These are phyloP conservation scores for Thamnaconus septentrionalis DNA, from an alignment of 2,113 vertebrate genomes.

Conservation along the genomic window DNA sequence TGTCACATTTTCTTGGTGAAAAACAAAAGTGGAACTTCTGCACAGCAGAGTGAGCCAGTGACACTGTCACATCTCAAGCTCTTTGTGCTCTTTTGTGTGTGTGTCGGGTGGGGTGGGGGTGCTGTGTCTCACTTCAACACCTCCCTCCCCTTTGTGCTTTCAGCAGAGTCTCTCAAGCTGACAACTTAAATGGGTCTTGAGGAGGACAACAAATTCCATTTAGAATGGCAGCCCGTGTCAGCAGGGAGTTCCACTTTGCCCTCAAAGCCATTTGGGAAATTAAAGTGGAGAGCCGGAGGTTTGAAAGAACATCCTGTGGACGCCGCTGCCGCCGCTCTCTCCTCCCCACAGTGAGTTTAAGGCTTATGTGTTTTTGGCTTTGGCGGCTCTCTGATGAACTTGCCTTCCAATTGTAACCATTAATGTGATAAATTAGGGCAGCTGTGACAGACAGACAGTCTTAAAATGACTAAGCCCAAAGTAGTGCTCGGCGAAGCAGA, in stretches of 20 bases:
- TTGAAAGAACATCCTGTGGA: constrained; percentile 19
- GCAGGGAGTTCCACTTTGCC: constrained; percentile 24
- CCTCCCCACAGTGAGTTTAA: constrained; percentile 11
- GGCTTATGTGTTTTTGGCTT: constrained; percentile 8
- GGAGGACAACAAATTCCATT: constrained; percentile 45
- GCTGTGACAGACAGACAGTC: too few relatives aligned
- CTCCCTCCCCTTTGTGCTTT: constrained; percentile 24
- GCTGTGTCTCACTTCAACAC: too few relatives aligned
- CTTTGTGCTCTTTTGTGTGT: too few relatives aligned
- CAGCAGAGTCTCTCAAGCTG: constrained; percentile 26
- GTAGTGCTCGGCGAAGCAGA: constrained; percentile 12
- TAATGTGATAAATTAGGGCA: neutral
- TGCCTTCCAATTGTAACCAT: constrained; percentile 17
- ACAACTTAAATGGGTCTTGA: constrained; percentile 48
- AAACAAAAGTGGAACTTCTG: too few relatives aligned
- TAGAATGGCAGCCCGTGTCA: constrained; percentile 36
- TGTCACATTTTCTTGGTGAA: too few relatives aligned
- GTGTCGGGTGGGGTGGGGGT: too few relatives aligned
- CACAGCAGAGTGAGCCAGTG: too few relatives aligned
- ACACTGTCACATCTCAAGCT: too few relatives aligned
- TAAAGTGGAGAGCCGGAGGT: constrained; percentile 30
- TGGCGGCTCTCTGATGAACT: constrained; percentile 9
- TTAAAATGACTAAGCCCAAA: too few relatives aligned
- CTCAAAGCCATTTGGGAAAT: constrained; percentile 57
- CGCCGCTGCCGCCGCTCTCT: neutral